Evolutionary conservation across 2,888 invertebrate species (phyloP), one percentile per base, ranked within the genome.

Genomic region (Melanostoma scalare): DNA sequence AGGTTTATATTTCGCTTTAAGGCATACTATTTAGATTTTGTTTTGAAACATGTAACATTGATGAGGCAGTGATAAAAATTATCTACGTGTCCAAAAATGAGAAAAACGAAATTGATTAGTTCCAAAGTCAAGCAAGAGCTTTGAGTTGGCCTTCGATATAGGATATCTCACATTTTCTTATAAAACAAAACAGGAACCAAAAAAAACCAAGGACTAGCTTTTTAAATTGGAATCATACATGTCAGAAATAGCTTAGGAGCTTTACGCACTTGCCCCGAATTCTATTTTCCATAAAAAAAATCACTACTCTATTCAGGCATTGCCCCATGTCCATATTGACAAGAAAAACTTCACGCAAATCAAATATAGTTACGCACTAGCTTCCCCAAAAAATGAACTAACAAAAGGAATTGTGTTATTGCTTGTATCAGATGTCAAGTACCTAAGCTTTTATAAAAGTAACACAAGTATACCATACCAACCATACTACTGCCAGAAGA

Each of bases 401-500:
- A 4, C 31, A 53, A 9, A 46, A 50, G 48, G 36, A 81, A 67
- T 79, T 84, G 79, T 79, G 82, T 82, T 73, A 69, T 78, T 77
- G 82, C 84, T 84, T 84, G 74, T 79, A 74, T 71, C 69, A 61
- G 53, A 42, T 52, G 56, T 78, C 72, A 84, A 65, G 74, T 75
- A 63, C 63, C 63, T 63, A 75, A 79, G 84, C 82, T 82, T 78
- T 52, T 73, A 58, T 68, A 63, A 84, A 79, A 75, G 65, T 84
- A 84, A 85, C 85, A 85, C 85, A 85, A 75, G 73, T 87, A 89
- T 89, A 89, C 90, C 90, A 90, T 90, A 90, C 90, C 90, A 90
- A 90, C 90, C 90, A 90, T 90, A 90, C 89, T 90, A 90, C 90
- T 90, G 89, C 90, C 90, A 90, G 90, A 90, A 90, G 90, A 90